These are phyloP conservation scores for Misgurnus anguillicaudatus DNA, from an alignment of 2,113 vertebrate species.

Conservation along the genomic window DNA sequence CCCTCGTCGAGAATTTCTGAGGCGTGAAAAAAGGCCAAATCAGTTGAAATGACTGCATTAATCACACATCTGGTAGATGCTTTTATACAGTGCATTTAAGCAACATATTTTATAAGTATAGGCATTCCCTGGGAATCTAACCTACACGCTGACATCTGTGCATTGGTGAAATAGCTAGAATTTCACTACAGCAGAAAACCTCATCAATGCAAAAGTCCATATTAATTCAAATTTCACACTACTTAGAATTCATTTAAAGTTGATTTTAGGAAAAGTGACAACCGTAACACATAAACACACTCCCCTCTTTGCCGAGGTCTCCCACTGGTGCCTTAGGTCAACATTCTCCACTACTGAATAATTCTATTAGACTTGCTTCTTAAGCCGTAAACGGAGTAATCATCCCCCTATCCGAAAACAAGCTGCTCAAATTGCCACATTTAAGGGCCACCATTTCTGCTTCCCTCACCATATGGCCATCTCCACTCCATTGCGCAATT, in stretches of 20 bases:
- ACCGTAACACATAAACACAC: neutral
- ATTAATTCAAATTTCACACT: neutral
- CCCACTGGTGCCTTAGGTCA: neutral
- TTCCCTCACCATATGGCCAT: constrained; percentile 19
- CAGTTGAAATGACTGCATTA: neutral
- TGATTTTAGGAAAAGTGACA: neutral
- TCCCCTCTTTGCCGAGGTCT: neutral
- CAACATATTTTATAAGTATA: too few species aligned
- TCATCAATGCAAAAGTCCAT: neutral
- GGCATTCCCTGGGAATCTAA: too few species aligned
- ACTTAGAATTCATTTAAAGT: neutral
- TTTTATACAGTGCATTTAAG: too few species aligned
- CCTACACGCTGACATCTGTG: too few species aligned
- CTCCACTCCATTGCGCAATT: constrained; percentile 23
- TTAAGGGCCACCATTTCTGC: constrained; percentile 13
- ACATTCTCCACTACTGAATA: neutral
- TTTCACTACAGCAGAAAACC: neutral
- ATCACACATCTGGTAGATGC: too few species aligned
- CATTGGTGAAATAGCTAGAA: neutral
- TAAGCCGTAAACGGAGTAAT: constrained; percentile 11
- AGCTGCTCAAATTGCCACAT: constrained; percentile 8
- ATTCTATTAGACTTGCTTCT: neutral
- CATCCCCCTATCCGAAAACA: constrained; percentile 9
- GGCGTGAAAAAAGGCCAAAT: neutral
- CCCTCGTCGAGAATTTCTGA: constrained; percentile 96